Evolutionary conservation across 2,888 invertebrate genomes (phyloP), one percentile per base, ranked within the genome.

Genomic region (Drosophila stalkeri): DNA sequence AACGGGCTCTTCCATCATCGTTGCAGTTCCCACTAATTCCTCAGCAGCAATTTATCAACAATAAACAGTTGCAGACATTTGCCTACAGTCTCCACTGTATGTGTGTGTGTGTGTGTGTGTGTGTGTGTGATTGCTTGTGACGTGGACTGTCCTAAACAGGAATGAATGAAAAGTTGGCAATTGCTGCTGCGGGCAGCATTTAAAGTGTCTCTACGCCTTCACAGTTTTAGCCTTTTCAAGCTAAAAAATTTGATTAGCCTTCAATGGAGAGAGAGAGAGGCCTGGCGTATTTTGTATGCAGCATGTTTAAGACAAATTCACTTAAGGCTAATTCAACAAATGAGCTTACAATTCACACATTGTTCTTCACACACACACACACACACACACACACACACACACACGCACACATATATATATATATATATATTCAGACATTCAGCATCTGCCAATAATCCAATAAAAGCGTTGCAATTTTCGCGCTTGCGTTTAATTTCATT

Each of bases 61-160:
- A 86, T 90, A 85, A 86, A 91, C 91, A 89, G 91, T 91, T 91
- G 91, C 91, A 89, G 90, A 84, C 89, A 91, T 90, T 85, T 85
- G 75, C 86, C 80, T 67, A 76, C 77, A 73, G 35, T 65, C 43
- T 49, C 18, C 51, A 9, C 41, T 35, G 37, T 44, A 54, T 39
- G 37, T 51, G 56, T 54, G 54, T 57, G 35, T 12, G 35, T 12
- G 12, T 12, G 64, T 55, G 68, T 52, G 47, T 55, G 44, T 2
- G 20, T 20, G 18, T 63, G 46, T 54, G 46, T 63, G 56, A 72
- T 52, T 86, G 83, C 59, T 55, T 81, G 72, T 82, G 89, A 85
- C 86, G 69, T 77, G 72, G 69, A 64, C 63, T 85, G 90, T 90
- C 85, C 85, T 88, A 86, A 90, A 90, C 85, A 85, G 85, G 85